Evolutionary conservation across 2,888 invertebrate genomes (phyloP).

Genomic region (Priocnemis perturbator): DNA sequence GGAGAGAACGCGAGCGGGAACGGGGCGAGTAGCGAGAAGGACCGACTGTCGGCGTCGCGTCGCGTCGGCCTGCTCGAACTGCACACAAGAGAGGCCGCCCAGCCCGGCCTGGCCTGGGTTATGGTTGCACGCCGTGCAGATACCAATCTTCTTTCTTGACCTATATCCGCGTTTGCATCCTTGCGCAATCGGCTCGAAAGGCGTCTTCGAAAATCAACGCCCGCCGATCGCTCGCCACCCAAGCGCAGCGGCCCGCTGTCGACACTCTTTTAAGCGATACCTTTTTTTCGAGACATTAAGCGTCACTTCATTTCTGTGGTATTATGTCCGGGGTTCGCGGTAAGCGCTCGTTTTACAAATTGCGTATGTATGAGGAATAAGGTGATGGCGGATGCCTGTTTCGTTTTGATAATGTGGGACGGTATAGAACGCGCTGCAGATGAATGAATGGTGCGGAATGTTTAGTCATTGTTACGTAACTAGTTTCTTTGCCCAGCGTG

Average conservation of each 20-base stretch:
- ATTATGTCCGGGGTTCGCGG: no score
- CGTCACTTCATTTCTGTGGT: no score
- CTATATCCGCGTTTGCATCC: conserved; percentile 75
- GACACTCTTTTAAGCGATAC: background rate
- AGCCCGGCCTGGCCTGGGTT: conserved; percentile 17
- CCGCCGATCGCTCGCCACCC: background rate
- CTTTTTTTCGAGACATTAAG: no score
- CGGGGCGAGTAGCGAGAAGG: background rate
- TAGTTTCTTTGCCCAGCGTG: no score
- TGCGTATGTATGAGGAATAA: no score
- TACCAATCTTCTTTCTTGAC: conserved; percentile 75
- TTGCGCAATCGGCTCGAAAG: conserved; percentile 71
- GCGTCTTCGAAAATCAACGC: conserved; percentile 66
- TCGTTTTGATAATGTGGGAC: no score
- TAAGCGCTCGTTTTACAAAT: no score
- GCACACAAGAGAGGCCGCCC: conserved; percentile 17
- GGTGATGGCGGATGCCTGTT: no score
- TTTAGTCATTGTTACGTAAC: no score
- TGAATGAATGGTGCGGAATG: conserved; percentile 12
- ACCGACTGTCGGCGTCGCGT: background rate
- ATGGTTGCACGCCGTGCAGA: conserved; percentile 65
- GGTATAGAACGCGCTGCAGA: no score
- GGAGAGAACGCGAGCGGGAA: background rate
- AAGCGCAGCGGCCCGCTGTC: background rate
- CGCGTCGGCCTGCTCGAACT: conserved; percentile 10